phyloP scores from a whole-genome alignment of 2,888 invertebrate species.

The Spilarctia lutea region DNA sequence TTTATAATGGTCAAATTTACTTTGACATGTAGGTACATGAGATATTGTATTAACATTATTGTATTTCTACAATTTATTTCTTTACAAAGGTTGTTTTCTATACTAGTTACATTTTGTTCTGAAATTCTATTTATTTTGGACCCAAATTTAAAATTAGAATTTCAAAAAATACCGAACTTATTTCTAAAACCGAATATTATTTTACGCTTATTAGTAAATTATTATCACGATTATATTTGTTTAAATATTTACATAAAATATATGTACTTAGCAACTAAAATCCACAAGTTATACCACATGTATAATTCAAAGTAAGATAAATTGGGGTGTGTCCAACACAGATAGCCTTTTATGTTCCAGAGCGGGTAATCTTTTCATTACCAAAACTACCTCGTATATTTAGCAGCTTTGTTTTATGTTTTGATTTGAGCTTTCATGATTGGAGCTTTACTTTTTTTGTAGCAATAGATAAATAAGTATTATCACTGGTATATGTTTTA shows the following conservation, averaged over 20 bases:
- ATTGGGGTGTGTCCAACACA: conserved; percentile 23
- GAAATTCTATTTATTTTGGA: no score
- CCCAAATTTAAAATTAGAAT: no score
- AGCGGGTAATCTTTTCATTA: conserved; percentile 22
- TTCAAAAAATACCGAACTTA: no score
- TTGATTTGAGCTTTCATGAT: no score
- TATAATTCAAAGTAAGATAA: conserved; percentile 36
- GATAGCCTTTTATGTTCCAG: conserved; percentile 18
- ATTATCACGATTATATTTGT: not conserved
- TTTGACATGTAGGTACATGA: no score
- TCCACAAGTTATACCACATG: conserved; percentile 30
- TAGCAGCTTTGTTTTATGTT: not conserved
- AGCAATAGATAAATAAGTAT: not conserved
- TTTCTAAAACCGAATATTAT: not conserved
- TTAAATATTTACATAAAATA: conserved; percentile 10
- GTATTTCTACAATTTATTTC: no score
- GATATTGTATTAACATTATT: no score
- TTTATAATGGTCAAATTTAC: no score
- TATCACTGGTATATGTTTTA: not conserved
- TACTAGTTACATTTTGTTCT: no score
- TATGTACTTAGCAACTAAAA: conserved; percentile 16
- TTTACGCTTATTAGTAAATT: no score
- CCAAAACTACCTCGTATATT: conserved; percentile 19
- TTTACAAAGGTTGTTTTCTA: no score
- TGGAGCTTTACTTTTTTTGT: not conserved